A percentile compares a stretch with the other conserved stretches of the same genome.
phyloP scores from a whole-genome alignment of 2,888 invertebrate genomes.

The Agrochola circellaris region DNA sequence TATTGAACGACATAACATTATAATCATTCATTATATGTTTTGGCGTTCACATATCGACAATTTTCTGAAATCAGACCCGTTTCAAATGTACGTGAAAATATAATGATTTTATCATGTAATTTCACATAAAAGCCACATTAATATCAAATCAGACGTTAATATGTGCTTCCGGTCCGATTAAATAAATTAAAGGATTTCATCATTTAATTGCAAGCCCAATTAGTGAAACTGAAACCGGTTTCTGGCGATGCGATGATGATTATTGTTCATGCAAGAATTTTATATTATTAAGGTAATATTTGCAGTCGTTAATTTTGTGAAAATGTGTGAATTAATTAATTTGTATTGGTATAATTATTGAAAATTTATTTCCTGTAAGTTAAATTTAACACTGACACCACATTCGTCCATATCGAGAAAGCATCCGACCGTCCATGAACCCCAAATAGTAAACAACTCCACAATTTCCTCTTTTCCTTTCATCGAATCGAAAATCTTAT shows the following conservation, averaged over 20 bases:
- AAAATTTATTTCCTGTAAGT: background rate
- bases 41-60: background rate
- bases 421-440: background rate
- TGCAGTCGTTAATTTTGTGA: background rate
- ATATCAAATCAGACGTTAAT: conserved; percentile 27
- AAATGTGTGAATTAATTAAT: background rate
- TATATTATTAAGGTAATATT: background rate
- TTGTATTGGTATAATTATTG: background rate
- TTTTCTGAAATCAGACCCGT: conserved; percentile 11
- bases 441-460: background rate
- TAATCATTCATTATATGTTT: conserved; percentile 6
- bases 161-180: conserved; percentile 31
- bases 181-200: conserved; percentile 33
- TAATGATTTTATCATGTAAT: background rate
- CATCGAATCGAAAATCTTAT: conserved; percentile 26
- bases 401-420: background rate
- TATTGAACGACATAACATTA: conserved; percentile 34
- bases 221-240: conserved; percentile 24
- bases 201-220: conserved; percentile 30
- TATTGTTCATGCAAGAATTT: conserved; percentile 36
- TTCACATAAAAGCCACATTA: conserved; percentile 2
- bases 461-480: conserved; percentile 4
- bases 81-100: conserved; percentile 7
- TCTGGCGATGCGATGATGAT: conserved; percentile 17
- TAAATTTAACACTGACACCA: background rate